Percentiles rank a stretch among this genome's conserved stretches.
phyloP scores from a whole-genome alignment of 2,113 vertebrate species.

The Chitala chitala region DNA sequence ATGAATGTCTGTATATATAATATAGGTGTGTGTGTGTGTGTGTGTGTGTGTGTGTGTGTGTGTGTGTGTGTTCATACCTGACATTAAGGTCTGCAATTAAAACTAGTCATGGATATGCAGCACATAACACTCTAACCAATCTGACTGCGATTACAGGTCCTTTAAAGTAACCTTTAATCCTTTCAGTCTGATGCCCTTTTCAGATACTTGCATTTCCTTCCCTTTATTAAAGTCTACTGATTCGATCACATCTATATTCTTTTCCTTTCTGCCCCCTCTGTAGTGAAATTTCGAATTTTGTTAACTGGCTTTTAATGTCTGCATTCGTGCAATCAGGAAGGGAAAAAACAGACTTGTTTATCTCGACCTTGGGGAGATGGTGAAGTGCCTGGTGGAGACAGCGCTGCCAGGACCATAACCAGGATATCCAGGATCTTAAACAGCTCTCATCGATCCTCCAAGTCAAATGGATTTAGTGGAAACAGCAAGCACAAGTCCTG shows the following conservation, averaged over 20 bases:
- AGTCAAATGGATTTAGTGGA: constrained; percentile 40
- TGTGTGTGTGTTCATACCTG: neutral
- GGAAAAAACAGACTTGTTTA: constrained; percentile 55
- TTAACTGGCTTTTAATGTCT: constrained; percentile 72
- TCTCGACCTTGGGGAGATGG: constrained; percentile 65
- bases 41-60: no score
- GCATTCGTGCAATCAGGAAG: constrained; percentile 64
- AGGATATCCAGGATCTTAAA: constrained; percentile 42
- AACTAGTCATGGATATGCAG: neutral
- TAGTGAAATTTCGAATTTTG: constrained; percentile 63
- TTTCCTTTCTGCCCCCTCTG: constrained; percentile 49
- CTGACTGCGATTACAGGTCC: constrained; percentile 52
- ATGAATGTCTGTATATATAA: no score
- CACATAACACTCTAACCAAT: constrained; percentile 36
- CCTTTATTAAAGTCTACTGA: constrained; percentile 42
- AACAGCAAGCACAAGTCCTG: constrained; percentile 13
- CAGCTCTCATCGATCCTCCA: constrained; percentile 41
- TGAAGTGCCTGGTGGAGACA: constrained; percentile 43
- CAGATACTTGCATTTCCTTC: constrained; percentile 51
- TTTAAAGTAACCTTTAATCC: constrained; percentile 56
- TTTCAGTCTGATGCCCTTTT: constrained; percentile 61
- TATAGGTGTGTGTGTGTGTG: no score
- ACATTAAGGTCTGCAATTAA: constrained; percentile 11
- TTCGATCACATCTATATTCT: constrained; percentile 40
- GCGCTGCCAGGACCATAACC: constrained; percentile 36